These are phyloP conservation scores for Notodonta ziczac DNA, from an alignment of 2,888 invertebrate species.

Conservation along the genomic window DNA sequence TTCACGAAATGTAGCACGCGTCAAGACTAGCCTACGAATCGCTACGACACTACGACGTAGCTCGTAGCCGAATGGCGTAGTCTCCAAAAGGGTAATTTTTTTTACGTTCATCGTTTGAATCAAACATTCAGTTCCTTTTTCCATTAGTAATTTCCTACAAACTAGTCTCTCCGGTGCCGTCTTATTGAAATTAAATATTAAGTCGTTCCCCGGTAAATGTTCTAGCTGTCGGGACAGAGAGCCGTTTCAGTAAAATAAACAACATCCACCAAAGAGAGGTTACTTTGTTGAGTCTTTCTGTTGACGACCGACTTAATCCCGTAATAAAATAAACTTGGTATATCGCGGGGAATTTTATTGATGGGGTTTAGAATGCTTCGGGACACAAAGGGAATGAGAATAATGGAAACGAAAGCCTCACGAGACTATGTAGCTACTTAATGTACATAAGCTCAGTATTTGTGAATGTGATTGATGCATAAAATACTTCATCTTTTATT, in stretches of 20 bases:
- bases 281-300: slow-evolving; percentile 3
- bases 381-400: background rate
- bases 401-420: background rate
- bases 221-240: background rate
- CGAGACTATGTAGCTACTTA: too few species aligned
- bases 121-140: background rate
- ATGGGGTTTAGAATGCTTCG: background rate
- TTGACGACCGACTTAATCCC: slow-evolving; percentile 5
- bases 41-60: background rate
- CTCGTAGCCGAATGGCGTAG: background rate
- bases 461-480: too few species aligned
- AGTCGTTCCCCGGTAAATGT: background rate
- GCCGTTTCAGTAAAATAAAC: background rate
- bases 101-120: background rate
- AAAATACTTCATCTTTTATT: too few species aligned
- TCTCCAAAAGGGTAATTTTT: background rate
- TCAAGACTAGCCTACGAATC: background rate
- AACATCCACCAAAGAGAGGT: background rate
- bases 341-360: background rate
- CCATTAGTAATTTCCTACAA: too few species aligned
- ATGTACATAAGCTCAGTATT: too few species aligned
- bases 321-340: slow-evolving; percentile 5
- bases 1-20: too few species aligned
- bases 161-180: too few species aligned
- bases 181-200: background rate